Conservation (phyloP, 1,140 invertebrate species). For the Atta colombica region DNA sequence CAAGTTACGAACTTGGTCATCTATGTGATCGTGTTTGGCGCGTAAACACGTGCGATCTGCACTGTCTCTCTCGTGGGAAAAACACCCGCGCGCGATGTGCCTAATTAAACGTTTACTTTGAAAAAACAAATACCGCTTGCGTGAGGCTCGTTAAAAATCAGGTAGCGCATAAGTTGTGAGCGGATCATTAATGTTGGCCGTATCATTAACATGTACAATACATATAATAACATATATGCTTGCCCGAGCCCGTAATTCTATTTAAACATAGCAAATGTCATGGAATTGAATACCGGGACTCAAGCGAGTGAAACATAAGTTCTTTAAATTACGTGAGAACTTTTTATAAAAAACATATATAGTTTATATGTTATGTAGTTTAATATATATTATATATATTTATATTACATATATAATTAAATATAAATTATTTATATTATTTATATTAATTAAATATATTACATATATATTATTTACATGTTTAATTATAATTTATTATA, state of each 20-base stretch:
- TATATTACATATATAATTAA: background rate
- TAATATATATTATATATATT: background rate
- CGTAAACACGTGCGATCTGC: background rate
- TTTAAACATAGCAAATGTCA: background rate
- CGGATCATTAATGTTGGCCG: background rate
- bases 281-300: background rate
- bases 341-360: background rate
- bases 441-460: too few relatives aligned
- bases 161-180: background rate
- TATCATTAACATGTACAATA: slow-evolving; percentile 7
- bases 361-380: background rate
- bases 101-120: slow-evolving; percentile 27
- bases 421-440: too few relatives aligned
- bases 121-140: background rate
- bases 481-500: background rate
- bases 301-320: background rate
- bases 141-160: slow-evolving; percentile 34
- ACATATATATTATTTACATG: background rate
- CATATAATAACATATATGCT: background rate
- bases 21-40: background rate
- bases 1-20: background rate
- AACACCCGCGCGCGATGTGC: background rate
- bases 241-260: background rate
- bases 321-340: background rate
- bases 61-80: background rate